These are phyloP conservation scores for Rotaria magnacalcarata DNA, from an alignment of 2,888 invertebrate genomes.

Conservation along the genomic window DNA sequence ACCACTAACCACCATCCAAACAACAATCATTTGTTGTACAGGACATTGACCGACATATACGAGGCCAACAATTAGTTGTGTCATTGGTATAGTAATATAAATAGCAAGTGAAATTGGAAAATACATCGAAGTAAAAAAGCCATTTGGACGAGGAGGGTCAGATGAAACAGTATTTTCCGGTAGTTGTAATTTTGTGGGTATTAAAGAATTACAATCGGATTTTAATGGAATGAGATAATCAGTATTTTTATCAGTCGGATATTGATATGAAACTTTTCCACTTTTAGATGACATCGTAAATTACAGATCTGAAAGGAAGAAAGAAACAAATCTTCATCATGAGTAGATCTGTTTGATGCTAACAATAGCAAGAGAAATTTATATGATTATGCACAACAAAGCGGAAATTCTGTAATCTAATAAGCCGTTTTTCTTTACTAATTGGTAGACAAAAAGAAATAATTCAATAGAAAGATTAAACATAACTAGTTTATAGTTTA, in stretches of 20 bases:
- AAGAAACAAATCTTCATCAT: too few relatives aligned
- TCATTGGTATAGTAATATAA: not conserved
- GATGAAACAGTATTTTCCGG: not conserved
- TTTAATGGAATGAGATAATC: not conserved
- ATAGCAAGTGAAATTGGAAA: not conserved
- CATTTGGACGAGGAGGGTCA: not conserved
- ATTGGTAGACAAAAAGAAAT: not conserved
- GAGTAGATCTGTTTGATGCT: too few relatives aligned
- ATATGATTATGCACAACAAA: not conserved
- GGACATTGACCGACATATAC: slow-evolving; percentile 5
- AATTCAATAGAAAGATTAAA: not conserved
- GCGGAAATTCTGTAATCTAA: not conserved
- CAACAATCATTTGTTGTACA: not conserved
- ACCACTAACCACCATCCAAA: slow-evolving; percentile 20
- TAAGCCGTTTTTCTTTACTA: not conserved
- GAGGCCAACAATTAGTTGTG: not conserved
- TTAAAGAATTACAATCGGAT: not conserved
- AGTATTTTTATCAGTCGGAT: not conserved
- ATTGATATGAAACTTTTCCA: not conserved
- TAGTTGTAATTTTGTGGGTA: not conserved
- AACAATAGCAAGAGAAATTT: too few relatives aligned
- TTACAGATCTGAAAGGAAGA: not conserved
- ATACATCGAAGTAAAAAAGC: not conserved
- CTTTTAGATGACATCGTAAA: not conserved
- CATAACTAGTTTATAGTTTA: too few relatives aligned